A percentile compares a stretch with the other conserved stretches of the same genome.
These are phyloP conservation scores for Drosophila albomicans DNA, from an alignment of 1,140 invertebrate species.

Conservation along the genomic window DNA sequence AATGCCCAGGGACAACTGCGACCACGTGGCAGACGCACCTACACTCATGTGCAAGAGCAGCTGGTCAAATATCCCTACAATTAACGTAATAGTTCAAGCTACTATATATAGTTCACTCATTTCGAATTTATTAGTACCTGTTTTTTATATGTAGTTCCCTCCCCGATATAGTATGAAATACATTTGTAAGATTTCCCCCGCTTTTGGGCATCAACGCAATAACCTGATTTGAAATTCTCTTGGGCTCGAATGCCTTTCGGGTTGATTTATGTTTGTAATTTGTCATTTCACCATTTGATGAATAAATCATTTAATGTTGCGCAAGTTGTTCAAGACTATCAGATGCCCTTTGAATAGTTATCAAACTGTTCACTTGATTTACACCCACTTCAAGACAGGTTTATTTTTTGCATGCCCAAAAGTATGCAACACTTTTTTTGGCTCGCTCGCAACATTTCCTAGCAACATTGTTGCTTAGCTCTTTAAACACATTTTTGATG, in stretches of 20 bases:
- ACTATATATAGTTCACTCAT: neutral
- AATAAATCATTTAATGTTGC: neutral
- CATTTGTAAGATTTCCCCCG: neutral
- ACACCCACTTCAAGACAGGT: too few relatives aligned
- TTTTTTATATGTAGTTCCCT: neutral
- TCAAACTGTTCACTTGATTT: too few relatives aligned
- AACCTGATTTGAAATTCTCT: neutral
- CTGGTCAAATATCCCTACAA: constrained; percentile 64
- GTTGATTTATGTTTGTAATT: neutral
- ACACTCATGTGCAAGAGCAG: constrained; percentile 48
- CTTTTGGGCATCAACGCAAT: neutral
- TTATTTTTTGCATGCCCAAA: constrained; percentile 22
- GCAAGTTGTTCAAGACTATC: neutral
- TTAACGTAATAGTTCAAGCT: constrained; percentile 21
- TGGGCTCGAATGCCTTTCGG: neutral
- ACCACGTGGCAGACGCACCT: constrained; percentile 54
- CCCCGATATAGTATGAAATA: constrained; percentile 3
- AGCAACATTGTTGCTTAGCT: constrained; percentile 30
- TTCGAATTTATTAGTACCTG: constrained; percentile 28
- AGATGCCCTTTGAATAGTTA: neutral
- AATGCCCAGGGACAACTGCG: constrained; percentile 57
- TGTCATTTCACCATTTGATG: neutral
- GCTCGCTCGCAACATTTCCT: neutral
- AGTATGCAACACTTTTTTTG: constrained; percentile 36
- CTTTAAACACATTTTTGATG: neutral